These are phyloP conservation scores for Eira barbara DNA, from an alignment of 2,113 vertebrate genomes.

Conservation along the genomic window DNA sequence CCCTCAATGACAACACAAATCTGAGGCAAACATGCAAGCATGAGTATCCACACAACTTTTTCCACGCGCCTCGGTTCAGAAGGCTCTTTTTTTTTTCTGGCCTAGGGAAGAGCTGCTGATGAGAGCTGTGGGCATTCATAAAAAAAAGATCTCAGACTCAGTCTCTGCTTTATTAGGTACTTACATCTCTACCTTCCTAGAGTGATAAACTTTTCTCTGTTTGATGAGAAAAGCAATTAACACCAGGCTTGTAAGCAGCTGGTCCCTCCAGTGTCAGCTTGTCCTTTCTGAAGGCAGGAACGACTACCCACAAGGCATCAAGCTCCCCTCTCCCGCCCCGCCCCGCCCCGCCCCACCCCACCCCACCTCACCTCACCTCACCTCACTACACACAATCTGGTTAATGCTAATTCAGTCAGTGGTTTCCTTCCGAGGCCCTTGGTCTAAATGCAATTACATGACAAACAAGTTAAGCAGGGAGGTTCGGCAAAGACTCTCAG, in stretches of 20 bases:
- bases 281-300: conserved; percentile 94
- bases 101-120: conserved; percentile 41
- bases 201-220: conserved; percentile 86
- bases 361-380: neutral
- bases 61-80: neutral
- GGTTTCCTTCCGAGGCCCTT: conserved; percentile 94
- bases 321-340: conserved; percentile 69
- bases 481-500: conserved; percentile 74
- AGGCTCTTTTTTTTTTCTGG: neutral
- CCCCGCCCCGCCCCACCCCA: neutral
- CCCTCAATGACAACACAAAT: neutral
- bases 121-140: conserved; percentile 14
- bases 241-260: conserved; percentile 85
- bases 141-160: conserved; percentile 69
- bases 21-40: neutral
- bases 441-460: conserved; percentile 86
- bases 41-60: neutral
- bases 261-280: conserved; percentile 81
- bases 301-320: conserved; percentile 81
- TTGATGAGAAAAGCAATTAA: conserved; percentile 89
- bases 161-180: conserved; percentile 78
- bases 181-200: conserved; percentile 81
- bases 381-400: conserved; percentile 78
- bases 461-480: conserved; percentile 87
- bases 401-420: conserved; percentile 93